phyloP scores from a whole-genome alignment of 2,888 invertebrate genomes.

The Creontiades dilutus region DNA sequence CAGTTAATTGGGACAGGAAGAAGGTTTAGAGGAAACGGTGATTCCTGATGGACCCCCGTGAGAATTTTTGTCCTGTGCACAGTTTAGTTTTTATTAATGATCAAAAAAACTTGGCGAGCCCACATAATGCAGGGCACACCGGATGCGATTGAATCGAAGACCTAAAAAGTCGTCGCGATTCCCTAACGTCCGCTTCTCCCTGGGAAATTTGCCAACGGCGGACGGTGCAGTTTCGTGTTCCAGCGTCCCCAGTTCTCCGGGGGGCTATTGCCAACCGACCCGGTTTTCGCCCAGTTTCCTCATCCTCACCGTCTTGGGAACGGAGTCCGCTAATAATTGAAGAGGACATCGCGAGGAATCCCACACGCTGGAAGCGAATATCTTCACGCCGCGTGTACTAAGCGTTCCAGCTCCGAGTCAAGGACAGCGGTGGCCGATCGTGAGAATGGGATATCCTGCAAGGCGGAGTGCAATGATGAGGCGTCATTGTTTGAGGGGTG shows the following conservation, averaged over 20 bases:
- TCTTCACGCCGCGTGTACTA: neutral
- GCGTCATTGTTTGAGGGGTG: conserved; percentile 10
- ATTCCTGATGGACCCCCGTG: too few species aligned
- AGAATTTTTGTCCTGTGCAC: too few species aligned
- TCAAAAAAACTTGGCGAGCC: too few species aligned
- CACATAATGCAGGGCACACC: too few species aligned
- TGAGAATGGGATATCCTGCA: conserved; percentile 26
- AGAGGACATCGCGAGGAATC: neutral
- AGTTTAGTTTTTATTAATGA: too few species aligned
- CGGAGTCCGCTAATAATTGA: neutral
- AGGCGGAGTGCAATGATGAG: neutral
- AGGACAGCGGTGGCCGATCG: conserved; percentile 5
- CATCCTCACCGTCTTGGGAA: neutral
- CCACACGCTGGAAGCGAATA: conserved; percentile 4
- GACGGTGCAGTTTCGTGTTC: neutral
- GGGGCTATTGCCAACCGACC: neutral
- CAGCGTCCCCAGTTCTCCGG: neutral
- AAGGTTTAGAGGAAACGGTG: too few species aligned
- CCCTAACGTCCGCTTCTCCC: too few species aligned
- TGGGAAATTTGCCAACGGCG: neutral
- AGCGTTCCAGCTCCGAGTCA: neutral
- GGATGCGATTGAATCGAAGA: too few species aligned
- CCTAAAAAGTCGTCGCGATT: too few species aligned
- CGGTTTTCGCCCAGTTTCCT: conserved; percentile 19
- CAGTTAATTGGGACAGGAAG: too few species aligned